Percentiles rank a stretch among this genome's conserved stretches.
Conservation (phyloP, 2,113 vertebrate genomes). For the Barbus barbus region DNA sequence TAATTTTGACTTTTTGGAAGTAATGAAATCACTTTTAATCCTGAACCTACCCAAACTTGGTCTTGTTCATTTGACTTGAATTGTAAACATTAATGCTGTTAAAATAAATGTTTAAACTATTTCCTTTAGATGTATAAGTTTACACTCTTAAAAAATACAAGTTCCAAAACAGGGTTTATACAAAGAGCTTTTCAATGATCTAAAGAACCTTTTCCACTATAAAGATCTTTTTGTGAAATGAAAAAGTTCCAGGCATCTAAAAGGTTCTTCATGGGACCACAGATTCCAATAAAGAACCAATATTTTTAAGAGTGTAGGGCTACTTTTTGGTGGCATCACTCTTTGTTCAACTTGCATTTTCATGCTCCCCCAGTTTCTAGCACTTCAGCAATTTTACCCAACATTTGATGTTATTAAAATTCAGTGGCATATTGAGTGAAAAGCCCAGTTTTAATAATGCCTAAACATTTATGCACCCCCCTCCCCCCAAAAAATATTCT, state of each 20-base stretch:
- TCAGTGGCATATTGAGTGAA: neutral
- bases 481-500: constrained; percentile 12
- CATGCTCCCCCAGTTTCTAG: neutral
- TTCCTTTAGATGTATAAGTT: no score
- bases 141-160: no score
- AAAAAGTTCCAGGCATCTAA: neutral
- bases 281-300: neutral
- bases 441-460: neutral
- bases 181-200: no score
- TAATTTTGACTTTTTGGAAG: neutral
- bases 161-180: no score
- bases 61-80: neutral
- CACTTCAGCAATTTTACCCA: neutral
- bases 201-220: no score
- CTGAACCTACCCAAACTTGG: neutral
- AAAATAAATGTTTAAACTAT: no score
- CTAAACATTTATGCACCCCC: neutral
- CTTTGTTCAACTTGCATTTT: neutral
- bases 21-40: neutral
- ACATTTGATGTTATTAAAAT: neutral
- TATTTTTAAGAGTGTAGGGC: neutral
- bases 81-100: no score
- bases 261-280: neutral
- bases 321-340: neutral
- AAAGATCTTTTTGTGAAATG: neutral